phyloP scores from a whole-genome alignment of 1,140 invertebrate species.

The Agrilus planipennis region DNA sequence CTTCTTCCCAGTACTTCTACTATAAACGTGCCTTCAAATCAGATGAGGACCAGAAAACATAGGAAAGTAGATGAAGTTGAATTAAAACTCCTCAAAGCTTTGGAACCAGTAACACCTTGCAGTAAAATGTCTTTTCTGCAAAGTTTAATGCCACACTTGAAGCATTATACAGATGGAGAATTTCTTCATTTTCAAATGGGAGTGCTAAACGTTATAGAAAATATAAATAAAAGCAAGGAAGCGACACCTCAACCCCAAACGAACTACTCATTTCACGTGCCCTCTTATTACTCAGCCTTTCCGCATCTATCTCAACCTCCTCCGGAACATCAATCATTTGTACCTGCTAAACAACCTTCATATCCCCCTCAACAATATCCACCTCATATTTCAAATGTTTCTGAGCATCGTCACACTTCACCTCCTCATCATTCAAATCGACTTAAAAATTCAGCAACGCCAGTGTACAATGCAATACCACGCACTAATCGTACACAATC shows the following conservation, averaged over 20 bases:
- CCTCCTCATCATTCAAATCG: no score
- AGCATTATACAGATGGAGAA: conserved; percentile 5
- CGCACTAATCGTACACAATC: no score
- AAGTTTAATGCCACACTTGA: conserved; percentile 2
- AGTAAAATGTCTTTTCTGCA: conserved; percentile 1
- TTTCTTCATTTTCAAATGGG: conserved; percentile 8
- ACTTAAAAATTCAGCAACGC: no score
- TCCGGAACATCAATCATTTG: no score
- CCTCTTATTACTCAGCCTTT: no score
- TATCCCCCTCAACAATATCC: no score
- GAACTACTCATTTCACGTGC: no score
- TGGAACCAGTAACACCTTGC: conserved; percentile 4
- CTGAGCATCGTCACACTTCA: no score
- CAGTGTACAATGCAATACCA: no score
- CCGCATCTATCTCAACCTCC: no score
- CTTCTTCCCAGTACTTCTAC: neutral
- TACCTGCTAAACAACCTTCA: no score
- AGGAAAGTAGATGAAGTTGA: conserved; percentile 2
- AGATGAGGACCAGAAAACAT: neutral
- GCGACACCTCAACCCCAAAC: neutral
- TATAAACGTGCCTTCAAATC: neutral
- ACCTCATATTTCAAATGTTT: no score
- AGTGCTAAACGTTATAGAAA: conserved; percentile 1
- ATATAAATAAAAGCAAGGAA: neutral
- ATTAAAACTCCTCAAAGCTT: conserved; percentile 4